Conservation (phyloP, 1,140 invertebrate species). For the Papilio machaon region DNA sequence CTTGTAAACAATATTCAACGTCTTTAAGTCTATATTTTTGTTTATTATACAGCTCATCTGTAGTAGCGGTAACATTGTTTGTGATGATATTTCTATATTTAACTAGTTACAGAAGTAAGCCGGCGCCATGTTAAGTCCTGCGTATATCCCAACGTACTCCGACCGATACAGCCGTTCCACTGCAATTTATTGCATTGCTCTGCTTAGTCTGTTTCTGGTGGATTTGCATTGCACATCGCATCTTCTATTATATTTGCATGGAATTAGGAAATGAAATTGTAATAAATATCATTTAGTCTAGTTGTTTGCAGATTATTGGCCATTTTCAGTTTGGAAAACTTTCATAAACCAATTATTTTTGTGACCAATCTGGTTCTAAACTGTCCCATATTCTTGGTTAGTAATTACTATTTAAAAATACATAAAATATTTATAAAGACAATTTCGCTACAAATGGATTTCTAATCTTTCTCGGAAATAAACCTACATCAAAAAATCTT, state of each 20-base stretch:
- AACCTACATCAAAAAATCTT: background rate
- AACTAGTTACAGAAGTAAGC: background rate
- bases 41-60: background rate
- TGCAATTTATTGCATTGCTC: constrained; percentile 14
- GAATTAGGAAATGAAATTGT: constrained; percentile 22
- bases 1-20: background rate
- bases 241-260: background rate
- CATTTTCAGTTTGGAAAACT: background rate
- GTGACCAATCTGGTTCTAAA: too few relatives aligned
- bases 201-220: constrained; percentile 22
- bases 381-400: too few relatives aligned
- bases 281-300: background rate
- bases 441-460: background rate
- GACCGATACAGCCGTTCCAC: constrained; percentile 10
- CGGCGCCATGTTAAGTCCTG: constrained; percentile 22
- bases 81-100: background rate
- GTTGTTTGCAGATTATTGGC: background rate
- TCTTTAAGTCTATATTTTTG: background rate
- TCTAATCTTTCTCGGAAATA: background rate
- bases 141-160: background rate
- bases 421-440: background rate
- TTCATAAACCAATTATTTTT: background rate
- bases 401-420: background rate
- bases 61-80: background rate
- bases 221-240: constrained; percentile 17